Base-by-base conservation (phyloP, 2,113 vertebrate genomes). In the Malurus elegans region DNA sequence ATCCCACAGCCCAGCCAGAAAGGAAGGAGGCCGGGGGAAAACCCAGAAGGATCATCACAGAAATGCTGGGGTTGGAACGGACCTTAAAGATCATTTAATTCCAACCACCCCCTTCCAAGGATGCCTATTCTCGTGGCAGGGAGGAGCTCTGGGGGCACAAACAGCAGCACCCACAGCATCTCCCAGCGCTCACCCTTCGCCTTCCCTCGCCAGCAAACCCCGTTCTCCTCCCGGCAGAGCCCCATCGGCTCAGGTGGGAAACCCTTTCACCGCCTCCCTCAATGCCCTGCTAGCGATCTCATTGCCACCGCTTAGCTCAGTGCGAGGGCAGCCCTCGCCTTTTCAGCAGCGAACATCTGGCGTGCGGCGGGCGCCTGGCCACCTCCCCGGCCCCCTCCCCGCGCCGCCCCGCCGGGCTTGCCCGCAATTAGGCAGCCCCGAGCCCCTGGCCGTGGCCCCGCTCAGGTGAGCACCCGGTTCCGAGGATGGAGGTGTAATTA, bases 251-350 rank as follows among this genome's bases (percentile, higher is more conserved):
- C 95, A 97, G 96, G 93, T 96, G 96, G 96, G 93, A 94, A 95
- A 88, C 57, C 95, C 94, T 97, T 97, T 97, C 95, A 94, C 69
- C n/a, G 96, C 93, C 84, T 97, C 83, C 93, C 94, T 97, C 97
- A 97, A 94, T 95, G 95, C 95, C 88, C 87, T 94, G 96, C 94
- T 97, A 97, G 40, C 95, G 97, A 97, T 97, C 96, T 97, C 87
- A 98, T 98, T 97, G 94, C 97, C 53, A 86, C 72, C 94, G 95
- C 96, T 98, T 97, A 97, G 97, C 96, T 97, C 97, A 97, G 97
- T 97, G 95, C 96, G 71, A 95, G 94, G 97, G 95, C 95, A 93
- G 95, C 93, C 94, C 94, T 93, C 45, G 23, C 93, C 95, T 92
- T 96, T 97, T 97, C 90, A 95, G 94, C 84, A 16, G 61, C 12